Evolutionary conservation across 2,888 invertebrate genomes (phyloP), one percentile per base, ranked within the genome.

Genomic region (Empis stercorea): DNA sequence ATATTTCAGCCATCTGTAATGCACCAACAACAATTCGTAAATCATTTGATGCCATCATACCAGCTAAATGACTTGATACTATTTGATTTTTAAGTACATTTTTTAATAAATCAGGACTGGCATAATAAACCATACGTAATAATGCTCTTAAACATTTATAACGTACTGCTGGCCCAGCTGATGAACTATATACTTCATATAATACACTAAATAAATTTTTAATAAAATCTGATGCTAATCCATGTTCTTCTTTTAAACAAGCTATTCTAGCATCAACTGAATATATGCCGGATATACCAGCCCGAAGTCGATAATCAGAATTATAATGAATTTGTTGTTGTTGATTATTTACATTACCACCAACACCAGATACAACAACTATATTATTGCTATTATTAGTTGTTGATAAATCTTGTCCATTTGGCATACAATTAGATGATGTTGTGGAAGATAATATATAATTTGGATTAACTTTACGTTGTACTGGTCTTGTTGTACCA

Each of bases 111-210:
- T 88, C 82, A 1, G 92, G 81, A 54, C 84, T 84, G 10, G 93
- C 91, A 67, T 94, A 96, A 73, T 88, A 95, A 4, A 97, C 89
- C 85, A 97, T 96, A 51, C 97, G 80, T 47, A 99, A 75, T 51
- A 99, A 78, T 6, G 97, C 96, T 61, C 94, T 84, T 51, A 99
- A 78, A 63, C 96, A 96, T 71, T 95, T 95, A 71, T 94, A 94
- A 57, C 96, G 83, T 27, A 99, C 94, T 51, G 95, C 89, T 27
- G 97, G 95, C 10, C 97, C 97, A 46, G 97, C 96, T 51, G 95
- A 95, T 58, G 92, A 93, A 68, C 92, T 94, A 72, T 99, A 99
- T 47, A 99, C 95, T 73, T 99, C 96, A 71, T 96, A 96, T 41
- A 99, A 75, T 23, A 97, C 91, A 39, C 88, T 87, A 69, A 97